Conservation (phyloP, 2,113 vertebrate species). For the Apistogramma diplotaenia region DNA sequence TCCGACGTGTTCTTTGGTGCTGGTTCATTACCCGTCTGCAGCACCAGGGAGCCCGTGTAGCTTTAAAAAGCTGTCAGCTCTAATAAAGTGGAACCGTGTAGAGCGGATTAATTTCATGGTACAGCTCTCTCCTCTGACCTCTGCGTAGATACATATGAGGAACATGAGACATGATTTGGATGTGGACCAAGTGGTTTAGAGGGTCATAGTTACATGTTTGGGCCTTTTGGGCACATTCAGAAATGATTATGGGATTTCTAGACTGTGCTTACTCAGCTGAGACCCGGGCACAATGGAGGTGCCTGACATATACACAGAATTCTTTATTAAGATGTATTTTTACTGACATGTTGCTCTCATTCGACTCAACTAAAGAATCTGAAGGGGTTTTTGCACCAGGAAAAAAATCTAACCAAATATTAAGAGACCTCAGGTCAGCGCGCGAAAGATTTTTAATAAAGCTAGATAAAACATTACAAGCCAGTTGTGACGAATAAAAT, state of each 20-base stretch:
- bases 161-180: conserved; percentile 63
- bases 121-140: conserved; percentile 52
- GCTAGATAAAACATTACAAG: conserved; percentile 26
- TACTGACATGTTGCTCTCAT: conserved; percentile 20
- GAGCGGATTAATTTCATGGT: conserved; percentile 63
- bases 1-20: conserved; percentile 16
- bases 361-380: neutral
- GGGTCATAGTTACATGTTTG: conserved; percentile 50
- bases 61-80: conserved; percentile 57
- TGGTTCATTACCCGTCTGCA: conserved; percentile 29
- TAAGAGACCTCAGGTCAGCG: neutral
- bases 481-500: conserved; percentile 37
- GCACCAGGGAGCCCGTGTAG: conserved; percentile 19
- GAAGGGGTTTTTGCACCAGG: neutral
- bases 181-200: conserved; percentile 32
- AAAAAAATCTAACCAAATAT: neutral
- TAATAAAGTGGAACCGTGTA: conserved; percentile 54
- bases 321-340: conserved; percentile 28
- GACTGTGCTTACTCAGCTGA: conserved; percentile 63
- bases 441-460: conserved; percentile 22
- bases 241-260: conserved; percentile 62
- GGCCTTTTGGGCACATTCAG: conserved; percentile 63
- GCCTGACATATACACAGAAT: conserved; percentile 27
- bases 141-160: conserved; percentile 21
- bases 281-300: conserved; percentile 15